Conservation (phyloP, 2,797 vertebrate genomes). For the Esox masquinongy region DNA sequence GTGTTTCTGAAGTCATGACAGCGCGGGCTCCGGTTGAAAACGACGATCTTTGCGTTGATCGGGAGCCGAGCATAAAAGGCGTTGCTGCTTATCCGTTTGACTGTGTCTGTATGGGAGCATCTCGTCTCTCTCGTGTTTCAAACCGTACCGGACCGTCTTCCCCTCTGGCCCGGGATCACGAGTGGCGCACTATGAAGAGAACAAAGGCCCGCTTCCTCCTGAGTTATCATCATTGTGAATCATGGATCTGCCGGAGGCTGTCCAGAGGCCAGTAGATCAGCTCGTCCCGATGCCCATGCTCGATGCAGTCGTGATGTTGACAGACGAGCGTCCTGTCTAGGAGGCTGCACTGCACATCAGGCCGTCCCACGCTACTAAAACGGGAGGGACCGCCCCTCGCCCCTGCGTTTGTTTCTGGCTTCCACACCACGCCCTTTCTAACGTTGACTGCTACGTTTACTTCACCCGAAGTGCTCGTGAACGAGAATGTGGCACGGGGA, state of each 20-base stretch:
- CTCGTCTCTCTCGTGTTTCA: background rate
- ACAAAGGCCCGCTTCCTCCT: too few relatives aligned
- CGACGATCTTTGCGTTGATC: background rate
- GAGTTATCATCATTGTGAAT: background rate
- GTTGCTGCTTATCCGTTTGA: too few relatives aligned
- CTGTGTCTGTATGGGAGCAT: too few relatives aligned
- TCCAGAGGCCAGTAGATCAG: conserved; percentile 50
- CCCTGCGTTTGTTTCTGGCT: too few relatives aligned
- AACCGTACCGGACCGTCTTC: background rate
- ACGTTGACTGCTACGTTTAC: conserved; percentile 18
- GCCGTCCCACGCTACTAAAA: too few relatives aligned
- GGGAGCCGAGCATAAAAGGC: background rate
- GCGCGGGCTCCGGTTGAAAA: background rate
- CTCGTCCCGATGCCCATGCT: conserved; percentile 54
- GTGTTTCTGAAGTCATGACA: too few relatives aligned
- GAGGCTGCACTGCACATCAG: background rate
- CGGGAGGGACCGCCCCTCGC: too few relatives aligned
- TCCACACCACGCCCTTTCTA: too few relatives aligned
- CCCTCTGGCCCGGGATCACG: too few relatives aligned
- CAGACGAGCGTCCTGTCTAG: conserved; percentile 24
- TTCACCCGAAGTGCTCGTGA: conserved; percentile 38
- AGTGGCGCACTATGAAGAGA: too few relatives aligned
- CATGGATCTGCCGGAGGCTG: conserved; percentile 42
- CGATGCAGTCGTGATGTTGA: conserved; percentile 49
- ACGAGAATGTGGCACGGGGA: conserved; percentile 28